Base-by-base conservation (phyloP, 2,113 vertebrate genomes). In the Ictidomys tridecemlineatus region DNA sequence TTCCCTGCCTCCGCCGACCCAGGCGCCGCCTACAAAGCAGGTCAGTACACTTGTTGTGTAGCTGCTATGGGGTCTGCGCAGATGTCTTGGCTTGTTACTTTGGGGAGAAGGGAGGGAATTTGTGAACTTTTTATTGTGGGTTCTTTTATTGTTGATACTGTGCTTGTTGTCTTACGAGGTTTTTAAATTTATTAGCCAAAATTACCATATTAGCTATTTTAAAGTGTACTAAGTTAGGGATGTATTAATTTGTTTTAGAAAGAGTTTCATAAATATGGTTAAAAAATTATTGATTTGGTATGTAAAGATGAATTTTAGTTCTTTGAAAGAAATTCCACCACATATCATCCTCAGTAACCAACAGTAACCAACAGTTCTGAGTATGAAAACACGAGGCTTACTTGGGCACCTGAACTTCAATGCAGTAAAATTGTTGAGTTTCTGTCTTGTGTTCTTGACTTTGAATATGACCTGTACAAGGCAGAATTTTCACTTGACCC, bases 1-100 rank as follows among this genome's bases (percentile, higher is more conserved):
- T 93, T 99, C 99, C 91, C 98, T 99, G 92, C 99, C 99, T 98
- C 99, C 99, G 98, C 99, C 99, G 8, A 99, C 98, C 98, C 99
- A 99, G 95, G 98, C 99, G 73, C 95, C 99, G 73, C 95, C 98
- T n/a, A 98, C 97, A 48, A 99, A 98, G 97, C 99, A 99, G 98
- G 99, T 99, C 97, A 99, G 99, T 97, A 85, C 76, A 26, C 4
- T 10, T 9, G 45, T 63, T 7, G 2, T 63, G 61, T 2, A 58
- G 56, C 61, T 18, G 3, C 63, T 6, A 4, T 8, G 67, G 37
- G 34, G 1, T 17, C n/a, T 26, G 72, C 17, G 5, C 0, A 0
- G 26, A 8, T 0, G 0, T 2, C 34, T 11, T 0, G 5, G 37
- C 70, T 28, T 7, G 0, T 0, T 28, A 2, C 85, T 53, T 26